Percentiles rank a stretch among this genome's conserved stretches.
Evolutionary conservation across 2,888 invertebrate genomes (phyloP).

Genomic region (Drosophila niveifrons): DNA sequence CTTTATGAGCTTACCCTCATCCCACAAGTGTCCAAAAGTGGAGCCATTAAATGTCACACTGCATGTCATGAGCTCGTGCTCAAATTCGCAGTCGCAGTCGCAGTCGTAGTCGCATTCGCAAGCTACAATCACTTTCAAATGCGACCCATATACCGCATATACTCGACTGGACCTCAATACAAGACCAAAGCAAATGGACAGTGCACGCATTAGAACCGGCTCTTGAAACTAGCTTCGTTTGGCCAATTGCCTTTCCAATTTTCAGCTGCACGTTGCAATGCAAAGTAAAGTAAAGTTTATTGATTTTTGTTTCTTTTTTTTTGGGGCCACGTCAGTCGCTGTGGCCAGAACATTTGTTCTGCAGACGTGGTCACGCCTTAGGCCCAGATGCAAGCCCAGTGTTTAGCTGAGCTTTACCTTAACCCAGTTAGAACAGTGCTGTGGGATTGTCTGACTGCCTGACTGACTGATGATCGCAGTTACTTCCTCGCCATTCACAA

Average conservation of each 20-base stretch:
- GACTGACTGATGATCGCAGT: slow-evolving; percentile 29
- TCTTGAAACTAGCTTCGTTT: slow-evolving; percentile 43
- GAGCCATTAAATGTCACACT: slow-evolving; percentile 45
- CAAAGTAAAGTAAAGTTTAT: slow-evolving; percentile 24
- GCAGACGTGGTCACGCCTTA: slow-evolving; percentile 55
- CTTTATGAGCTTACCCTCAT: slow-evolving; percentile 26
- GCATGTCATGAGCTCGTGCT: slow-evolving; percentile 34
- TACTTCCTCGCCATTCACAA: slow-evolving; percentile 14
- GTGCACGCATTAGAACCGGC: slow-evolving; percentile 77
- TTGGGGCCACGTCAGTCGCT: slow-evolving; percentile 52
- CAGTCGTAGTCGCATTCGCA: neutral
- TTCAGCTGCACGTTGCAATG: slow-evolving; percentile 35
- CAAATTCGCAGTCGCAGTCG: neutral
- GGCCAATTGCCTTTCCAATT: slow-evolving; percentile 71
- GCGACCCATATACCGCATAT: slow-evolving; percentile 63
- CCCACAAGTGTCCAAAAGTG: slow-evolving; percentile 27
- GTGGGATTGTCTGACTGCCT: slow-evolving; percentile 33
- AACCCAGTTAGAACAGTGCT: slow-evolving; percentile 63
- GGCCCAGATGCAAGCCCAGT: slow-evolving; percentile 32
- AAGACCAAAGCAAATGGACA: slow-evolving; percentile 45
- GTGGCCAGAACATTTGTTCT: slow-evolving; percentile 43
- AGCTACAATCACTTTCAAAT: slow-evolving; percentile 76
- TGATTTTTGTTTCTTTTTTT: slow-evolving; percentile 2
- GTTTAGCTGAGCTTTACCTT: slow-evolving; percentile 57
- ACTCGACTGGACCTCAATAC: slow-evolving; percentile 30